Evolutionary conservation across 2,797 vertebrate genomes (phyloP).

Genomic region (Artibeus lituratus): DNA sequence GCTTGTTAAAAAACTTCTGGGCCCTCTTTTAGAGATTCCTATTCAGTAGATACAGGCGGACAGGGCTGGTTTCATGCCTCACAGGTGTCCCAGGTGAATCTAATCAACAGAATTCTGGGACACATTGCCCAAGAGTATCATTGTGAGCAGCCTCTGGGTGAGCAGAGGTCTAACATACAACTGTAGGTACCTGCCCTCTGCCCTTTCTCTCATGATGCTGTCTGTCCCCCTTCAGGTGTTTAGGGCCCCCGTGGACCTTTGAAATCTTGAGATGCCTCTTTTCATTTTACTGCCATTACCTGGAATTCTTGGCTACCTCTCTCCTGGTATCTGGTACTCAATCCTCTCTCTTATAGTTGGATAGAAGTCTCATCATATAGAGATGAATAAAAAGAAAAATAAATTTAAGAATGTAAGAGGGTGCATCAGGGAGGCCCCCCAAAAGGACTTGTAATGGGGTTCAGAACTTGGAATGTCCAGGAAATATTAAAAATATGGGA

Average conservation of each 20-base stretch:
- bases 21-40: not conserved
- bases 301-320: not conserved
- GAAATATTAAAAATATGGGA: too few relatives aligned
- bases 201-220: not conserved
- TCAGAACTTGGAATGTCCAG: too few relatives aligned
- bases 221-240: not conserved
- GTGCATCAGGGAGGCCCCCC: too few relatives aligned
- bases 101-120: not conserved
- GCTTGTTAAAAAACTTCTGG: not conserved
- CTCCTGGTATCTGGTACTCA: not conserved
- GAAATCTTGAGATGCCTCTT: not conserved
- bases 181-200: not conserved
- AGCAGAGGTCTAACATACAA: fast-evolving
- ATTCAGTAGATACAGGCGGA: fast-evolving
- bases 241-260: not conserved
- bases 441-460: too few relatives aligned
- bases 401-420: not conserved
- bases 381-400: not conserved
- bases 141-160: not conserved
- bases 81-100: not conserved
- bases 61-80: too few relatives aligned
- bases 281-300: not conserved
- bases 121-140: too few relatives aligned
- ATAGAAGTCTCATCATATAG: not conserved
- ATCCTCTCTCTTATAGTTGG: not conserved